Conservation (phyloP, 2,888 invertebrate species). For the Mamestra brassicae region DNA sequence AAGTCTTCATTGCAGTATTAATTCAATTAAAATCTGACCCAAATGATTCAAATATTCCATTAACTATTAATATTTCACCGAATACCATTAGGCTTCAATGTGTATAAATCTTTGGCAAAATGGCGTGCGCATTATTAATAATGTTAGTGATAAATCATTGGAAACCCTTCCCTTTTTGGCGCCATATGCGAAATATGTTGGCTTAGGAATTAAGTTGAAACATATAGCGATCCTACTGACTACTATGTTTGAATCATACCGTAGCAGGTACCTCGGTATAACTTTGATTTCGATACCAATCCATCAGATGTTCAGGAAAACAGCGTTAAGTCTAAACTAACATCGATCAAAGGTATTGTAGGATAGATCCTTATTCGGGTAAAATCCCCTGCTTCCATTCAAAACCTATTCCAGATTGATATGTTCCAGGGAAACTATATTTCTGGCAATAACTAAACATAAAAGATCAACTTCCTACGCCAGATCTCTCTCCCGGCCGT, state of each 20-base stretch:
- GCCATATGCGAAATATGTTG: conserved; percentile 48
- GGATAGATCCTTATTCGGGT: background rate
- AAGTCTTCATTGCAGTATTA: conserved; percentile 48
- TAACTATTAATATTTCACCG: conserved; percentile 70
- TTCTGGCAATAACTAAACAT: background rate
- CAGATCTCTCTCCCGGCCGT: too few species aligned
- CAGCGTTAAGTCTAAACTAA: conserved; percentile 14
- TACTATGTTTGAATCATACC: conserved; percentile 7
- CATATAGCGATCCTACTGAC: background rate
- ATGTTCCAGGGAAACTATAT: background rate
- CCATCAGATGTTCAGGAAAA: background rate
- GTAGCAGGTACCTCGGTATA: background rate
- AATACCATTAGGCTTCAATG: conserved; percentile 63
- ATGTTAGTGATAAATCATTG: conserved; percentile 60
- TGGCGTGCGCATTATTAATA: conserved; percentile 58
- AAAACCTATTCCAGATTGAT: background rate
- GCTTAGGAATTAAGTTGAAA: conserved; percentile 34
- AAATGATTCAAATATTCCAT: conserved; percentile 66
- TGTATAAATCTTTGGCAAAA: conserved; percentile 60
- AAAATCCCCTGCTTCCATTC: background rate
- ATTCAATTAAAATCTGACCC: conserved; percentile 62
- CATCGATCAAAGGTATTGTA: conserved; percentile 12
- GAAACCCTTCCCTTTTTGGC: conserved; percentile 48
- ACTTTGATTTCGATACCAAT: background rate
- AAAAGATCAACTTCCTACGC: too few species aligned